A percentile compares a stretch with the other conserved stretches of the same genome.
Conservation (phyloP, 2,888 invertebrate genomes). For the Ceriagrion tenellum region DNA sequence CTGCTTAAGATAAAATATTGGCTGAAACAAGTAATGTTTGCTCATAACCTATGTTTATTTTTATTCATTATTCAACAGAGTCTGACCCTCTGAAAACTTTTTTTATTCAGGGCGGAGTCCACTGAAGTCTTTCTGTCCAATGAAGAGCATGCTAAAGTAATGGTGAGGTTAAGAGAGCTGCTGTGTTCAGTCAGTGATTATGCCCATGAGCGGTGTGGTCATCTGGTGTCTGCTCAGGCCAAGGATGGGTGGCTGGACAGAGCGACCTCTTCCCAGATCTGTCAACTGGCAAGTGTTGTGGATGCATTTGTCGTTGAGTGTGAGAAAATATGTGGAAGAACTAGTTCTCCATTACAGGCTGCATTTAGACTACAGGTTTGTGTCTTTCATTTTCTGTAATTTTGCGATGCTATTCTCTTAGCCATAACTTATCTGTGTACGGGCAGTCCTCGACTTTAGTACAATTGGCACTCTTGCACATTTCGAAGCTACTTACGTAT, state of each 20-base stretch:
- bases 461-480: too few species aligned
- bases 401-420: not conserved
- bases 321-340: conserved; percentile 86
- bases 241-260: conserved; percentile 82
- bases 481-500: too few species aligned
- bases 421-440: too few species aligned
- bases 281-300: conserved; percentile 87
- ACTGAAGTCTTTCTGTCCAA: conserved; percentile 79
- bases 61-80: too few species aligned
- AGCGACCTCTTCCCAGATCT: conserved; percentile 88
- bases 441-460: too few species aligned
- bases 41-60: too few species aligned
- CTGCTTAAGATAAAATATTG: too few species aligned
- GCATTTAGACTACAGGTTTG: conserved; percentile 85
- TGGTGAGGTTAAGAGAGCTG: conserved; percentile 87
- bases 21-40: too few species aligned
- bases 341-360: conserved; percentile 88
- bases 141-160: conserved; percentile 85
- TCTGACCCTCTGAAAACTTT: not conserved
- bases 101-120: conserved; percentile 70
- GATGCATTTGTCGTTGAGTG: conserved; percentile 89
- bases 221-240: conserved; percentile 86
- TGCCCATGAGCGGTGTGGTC: conserved; percentile 95
- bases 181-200: conserved; percentile 92
- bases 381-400: not conserved